phyloP scores from a whole-genome alignment of 2,888 invertebrate genomes.

The Sminthurinus aureus region DNA sequence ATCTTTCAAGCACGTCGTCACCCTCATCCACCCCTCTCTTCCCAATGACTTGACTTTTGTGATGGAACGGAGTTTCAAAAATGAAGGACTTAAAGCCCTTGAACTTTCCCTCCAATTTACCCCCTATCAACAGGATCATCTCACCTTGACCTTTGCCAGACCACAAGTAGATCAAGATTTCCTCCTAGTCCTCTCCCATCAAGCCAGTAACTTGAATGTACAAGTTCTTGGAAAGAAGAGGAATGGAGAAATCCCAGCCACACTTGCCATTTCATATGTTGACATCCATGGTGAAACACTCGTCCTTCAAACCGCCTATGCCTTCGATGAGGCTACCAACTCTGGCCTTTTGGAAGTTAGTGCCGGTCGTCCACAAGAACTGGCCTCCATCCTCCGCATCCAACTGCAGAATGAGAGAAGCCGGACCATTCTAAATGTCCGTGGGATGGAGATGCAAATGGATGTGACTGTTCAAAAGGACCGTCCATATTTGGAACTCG shows the following conservation, averaged over 20 bases:
- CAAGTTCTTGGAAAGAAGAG: conserved; percentile 14
- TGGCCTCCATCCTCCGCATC: not conserved
- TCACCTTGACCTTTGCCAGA: conserved; percentile 36
- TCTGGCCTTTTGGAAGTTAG: conserved; percentile 17
- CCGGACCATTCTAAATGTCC: conserved; percentile 7
- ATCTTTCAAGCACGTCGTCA: conserved; percentile 37
- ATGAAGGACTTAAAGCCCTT: conserved; percentile 40
- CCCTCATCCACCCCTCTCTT: conserved; percentile 57
- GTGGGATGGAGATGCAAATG: conserved; percentile 19
- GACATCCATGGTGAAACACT: conserved; percentile 40
- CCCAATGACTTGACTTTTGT: conserved; percentile 54
- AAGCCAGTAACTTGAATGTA: conserved; percentile 48
- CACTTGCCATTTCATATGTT: conserved; percentile 46
- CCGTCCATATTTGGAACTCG: conserved; percentile 50
- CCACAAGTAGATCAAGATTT: conserved; percentile 18
- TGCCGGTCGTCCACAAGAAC: not conserved
- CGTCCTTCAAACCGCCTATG: conserved; percentile 11
- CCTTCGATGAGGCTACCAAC: not conserved
- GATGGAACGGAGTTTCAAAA: conserved; percentile 48
- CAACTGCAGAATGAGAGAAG: conserved; percentile 9
- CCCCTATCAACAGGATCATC: conserved; percentile 46
- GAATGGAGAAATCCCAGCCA: conserved; percentile 14
- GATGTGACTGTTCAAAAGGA: conserved; percentile 45
- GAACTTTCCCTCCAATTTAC: conserved; percentile 54
- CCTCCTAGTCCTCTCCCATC: conserved; percentile 42